Percentiles rank a stretch among this genome's conserved stretches.
These are phyloP conservation scores for Anoplopoma fimbria DNA, from an alignment of 2,113 vertebrate genomes.

Conservation along the genomic window DNA sequence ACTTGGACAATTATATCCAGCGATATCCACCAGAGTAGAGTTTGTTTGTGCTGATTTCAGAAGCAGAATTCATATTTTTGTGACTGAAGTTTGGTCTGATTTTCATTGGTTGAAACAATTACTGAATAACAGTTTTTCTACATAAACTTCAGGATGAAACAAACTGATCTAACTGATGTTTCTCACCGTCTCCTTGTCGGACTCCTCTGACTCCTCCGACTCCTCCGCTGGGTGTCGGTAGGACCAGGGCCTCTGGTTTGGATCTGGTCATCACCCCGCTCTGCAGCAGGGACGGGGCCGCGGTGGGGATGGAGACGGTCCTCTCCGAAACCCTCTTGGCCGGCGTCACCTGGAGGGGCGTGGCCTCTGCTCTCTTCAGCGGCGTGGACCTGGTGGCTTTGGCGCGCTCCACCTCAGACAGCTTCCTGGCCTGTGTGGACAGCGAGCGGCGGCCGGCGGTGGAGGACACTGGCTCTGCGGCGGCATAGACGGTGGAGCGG, in stretches of 20 bases:
- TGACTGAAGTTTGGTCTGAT: no score
- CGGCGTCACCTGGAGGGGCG: conserved; percentile 54
- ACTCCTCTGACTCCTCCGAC: conserved; percentile 42
- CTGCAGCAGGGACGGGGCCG: conserved; percentile 27
- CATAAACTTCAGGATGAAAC: neutral
- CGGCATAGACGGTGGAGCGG: conserved; percentile 48
- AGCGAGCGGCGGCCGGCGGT: conserved; percentile 49
- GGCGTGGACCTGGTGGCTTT: conserved; percentile 63
- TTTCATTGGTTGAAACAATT: no score
- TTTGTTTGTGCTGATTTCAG: no score
- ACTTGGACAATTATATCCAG: neutral
- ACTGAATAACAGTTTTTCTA: no score
- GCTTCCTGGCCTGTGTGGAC: conserved; percentile 41
- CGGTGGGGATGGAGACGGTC: conserved; percentile 10
- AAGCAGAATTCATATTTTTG: no score
- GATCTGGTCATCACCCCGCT: conserved; percentile 56
- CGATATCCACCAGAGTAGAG: no score
- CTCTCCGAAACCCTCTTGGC: conserved; percentile 58
- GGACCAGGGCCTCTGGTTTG: conserved; percentile 52
- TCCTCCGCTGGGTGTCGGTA: conserved; percentile 53
- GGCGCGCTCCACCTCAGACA: conserved; percentile 8
- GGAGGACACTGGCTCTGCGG: neutral
- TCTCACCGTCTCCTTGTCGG: conserved; percentile 60
- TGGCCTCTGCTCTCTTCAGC: conserved; percentile 59
- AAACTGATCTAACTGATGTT: neutral